These are phyloP conservation scores for Gambusia affinis DNA, from an alignment of 2,113 vertebrate genomes.

Conservation along the genomic window DNA sequence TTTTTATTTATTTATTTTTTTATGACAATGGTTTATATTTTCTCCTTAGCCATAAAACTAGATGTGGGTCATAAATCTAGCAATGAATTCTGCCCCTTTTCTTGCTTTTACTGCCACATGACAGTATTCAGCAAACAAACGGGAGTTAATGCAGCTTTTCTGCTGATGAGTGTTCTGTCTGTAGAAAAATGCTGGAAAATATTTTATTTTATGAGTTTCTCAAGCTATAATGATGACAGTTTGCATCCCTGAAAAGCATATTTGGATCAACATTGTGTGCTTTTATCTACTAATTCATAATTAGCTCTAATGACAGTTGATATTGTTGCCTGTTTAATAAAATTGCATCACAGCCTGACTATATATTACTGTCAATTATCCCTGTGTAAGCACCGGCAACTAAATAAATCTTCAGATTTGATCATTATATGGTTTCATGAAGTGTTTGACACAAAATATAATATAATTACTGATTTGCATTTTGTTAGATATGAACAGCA, in stretches of 20 bases:
- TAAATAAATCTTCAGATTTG: background rate
- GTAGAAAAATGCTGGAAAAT: background rate
- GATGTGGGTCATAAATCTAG: background rate
- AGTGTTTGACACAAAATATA: background rate
- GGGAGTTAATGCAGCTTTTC: constrained; percentile 21
- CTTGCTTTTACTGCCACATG: constrained; percentile 14
- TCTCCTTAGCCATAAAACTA: constrained; percentile 4
- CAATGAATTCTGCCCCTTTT: background rate
- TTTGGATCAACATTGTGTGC: background rate
- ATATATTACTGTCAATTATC: background rate
- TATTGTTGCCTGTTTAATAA: no score
- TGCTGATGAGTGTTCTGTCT: constrained; percentile 7
- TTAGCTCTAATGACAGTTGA: no score
- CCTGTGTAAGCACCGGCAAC: background rate
- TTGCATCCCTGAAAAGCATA: background rate
- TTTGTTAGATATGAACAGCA: background rate
- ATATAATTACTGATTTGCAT: constrained; percentile 25
- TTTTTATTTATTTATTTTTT: background rate
- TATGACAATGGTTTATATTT: background rate
- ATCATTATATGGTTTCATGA: background rate
- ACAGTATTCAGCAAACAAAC: background rate
- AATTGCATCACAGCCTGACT: background rate
- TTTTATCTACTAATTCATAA: background rate
- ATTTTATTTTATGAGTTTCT: constrained; percentile 1
- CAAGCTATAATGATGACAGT: background rate